Evolutionary conservation across 2,113 vertebrate species (phyloP).

Genomic region (Empidonax traillii): DNA sequence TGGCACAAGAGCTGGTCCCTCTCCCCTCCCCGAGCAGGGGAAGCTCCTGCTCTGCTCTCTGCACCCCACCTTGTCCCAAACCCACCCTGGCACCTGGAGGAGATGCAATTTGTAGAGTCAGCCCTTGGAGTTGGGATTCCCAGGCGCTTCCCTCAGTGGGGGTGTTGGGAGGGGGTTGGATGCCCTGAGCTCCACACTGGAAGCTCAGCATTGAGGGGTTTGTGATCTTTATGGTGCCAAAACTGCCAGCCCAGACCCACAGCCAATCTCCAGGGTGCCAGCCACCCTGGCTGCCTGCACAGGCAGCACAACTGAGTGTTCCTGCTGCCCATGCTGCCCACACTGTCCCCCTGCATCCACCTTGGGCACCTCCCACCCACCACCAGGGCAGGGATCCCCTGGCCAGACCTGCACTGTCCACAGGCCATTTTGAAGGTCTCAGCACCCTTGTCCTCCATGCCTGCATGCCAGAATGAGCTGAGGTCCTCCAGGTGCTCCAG

Average conservation of each 20-base stretch:
- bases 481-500: background rate
- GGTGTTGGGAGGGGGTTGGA: background rate
- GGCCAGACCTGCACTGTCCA: background rate
- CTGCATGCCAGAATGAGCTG: background rate
- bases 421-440: background rate
- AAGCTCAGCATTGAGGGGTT: background rate
- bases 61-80: background rate
- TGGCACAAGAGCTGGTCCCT: background rate
- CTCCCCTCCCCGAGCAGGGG: background rate
- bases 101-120: background rate
- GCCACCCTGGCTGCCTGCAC: background rate
- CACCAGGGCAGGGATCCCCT: rapidly evolving
- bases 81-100: background rate
- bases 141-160: background rate
- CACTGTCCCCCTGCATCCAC: too few species aligned
- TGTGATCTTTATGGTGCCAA: background rate
- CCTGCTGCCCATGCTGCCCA: background rate
- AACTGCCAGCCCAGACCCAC: background rate
- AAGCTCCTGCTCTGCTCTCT: background rate
- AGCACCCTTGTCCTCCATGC: background rate
- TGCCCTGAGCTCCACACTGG: background rate
- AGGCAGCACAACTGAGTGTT: background rate
- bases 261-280: background rate
- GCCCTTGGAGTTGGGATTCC: rapidly evolving
- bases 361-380: background rate